A percentile compares a stretch with the other conserved stretches of the same genome.
These are phyloP conservation scores for Caiman crocodilus DNA, from an alignment of 2,797 vertebrate species.

Conservation along the genomic window DNA sequence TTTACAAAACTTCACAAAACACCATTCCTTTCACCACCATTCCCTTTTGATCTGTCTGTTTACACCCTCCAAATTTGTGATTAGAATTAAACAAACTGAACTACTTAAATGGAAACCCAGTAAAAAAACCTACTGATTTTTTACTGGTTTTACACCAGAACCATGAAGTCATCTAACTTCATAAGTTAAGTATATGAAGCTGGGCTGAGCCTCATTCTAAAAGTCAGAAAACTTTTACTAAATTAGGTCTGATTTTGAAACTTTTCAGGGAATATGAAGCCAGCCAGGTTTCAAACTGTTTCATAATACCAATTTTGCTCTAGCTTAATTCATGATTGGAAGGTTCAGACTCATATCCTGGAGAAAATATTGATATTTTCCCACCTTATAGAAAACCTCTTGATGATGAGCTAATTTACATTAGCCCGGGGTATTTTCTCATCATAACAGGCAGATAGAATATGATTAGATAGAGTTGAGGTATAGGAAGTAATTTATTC, in stretches of 20 bases:
- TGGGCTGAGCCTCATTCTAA: background rate
- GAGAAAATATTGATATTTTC: background rate
- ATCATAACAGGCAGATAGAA: background rate
- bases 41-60: accelerated
- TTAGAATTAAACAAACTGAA: background rate
- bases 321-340: background rate
- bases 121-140: background rate
- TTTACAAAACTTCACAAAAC: background rate
- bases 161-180: background rate
- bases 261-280: background rate
- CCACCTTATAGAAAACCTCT: background rate
- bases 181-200: background rate
- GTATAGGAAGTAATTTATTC: background rate
- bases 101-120: background rate
- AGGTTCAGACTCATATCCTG: background rate
- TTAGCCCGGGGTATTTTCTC: background rate
- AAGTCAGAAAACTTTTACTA: background rate
- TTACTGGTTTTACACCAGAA: background rate
- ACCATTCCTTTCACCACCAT: background rate
- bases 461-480: background rate
- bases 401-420: background rate
- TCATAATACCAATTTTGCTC: background rate
- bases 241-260: background rate
- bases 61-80: background rate
- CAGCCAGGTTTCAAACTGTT: background rate